These are phyloP conservation scores for Stenchaetothrips biformis DNA, from an alignment of 2,888 invertebrate species.

Conservation along the genomic window DNA sequence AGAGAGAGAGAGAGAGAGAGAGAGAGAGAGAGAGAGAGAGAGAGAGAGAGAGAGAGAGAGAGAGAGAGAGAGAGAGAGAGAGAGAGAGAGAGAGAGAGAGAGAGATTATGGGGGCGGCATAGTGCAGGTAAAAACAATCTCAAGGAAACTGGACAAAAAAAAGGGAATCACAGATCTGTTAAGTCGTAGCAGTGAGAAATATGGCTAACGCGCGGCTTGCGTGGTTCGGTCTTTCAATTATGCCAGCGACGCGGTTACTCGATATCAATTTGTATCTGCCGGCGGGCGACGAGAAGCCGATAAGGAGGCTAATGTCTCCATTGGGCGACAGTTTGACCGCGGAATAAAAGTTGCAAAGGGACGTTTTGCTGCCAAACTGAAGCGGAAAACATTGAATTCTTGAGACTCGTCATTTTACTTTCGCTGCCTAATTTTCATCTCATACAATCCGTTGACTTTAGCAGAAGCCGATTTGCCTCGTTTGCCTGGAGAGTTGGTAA, in stretches of 20 bases:
- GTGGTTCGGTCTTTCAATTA: background rate
- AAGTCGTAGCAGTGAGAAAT: background rate
- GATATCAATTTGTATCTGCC: background rate
- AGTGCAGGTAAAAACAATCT: background rate
- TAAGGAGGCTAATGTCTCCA: background rate
- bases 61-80: no score
- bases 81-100: no score
- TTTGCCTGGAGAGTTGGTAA: no score
- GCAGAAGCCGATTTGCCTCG: no score
- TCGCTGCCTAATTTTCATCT: no score
- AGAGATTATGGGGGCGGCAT: background rate
- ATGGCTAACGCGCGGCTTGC: background rate
- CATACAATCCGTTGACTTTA: no score
- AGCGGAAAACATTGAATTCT: no score
- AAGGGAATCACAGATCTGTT: background rate
- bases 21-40: no score
- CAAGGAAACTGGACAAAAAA: background rate
- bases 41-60: no score
- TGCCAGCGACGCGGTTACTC: background rate
- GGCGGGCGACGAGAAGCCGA: background rate
- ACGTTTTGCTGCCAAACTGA: no score
- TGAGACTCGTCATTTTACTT: no score
- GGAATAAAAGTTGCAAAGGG: background rate
- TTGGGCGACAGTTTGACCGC: background rate
- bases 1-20: no score